These are phyloP conservation scores for Apteryx owenii DNA, from an alignment of 2,113 vertebrate species.

Conservation along the genomic window DNA sequence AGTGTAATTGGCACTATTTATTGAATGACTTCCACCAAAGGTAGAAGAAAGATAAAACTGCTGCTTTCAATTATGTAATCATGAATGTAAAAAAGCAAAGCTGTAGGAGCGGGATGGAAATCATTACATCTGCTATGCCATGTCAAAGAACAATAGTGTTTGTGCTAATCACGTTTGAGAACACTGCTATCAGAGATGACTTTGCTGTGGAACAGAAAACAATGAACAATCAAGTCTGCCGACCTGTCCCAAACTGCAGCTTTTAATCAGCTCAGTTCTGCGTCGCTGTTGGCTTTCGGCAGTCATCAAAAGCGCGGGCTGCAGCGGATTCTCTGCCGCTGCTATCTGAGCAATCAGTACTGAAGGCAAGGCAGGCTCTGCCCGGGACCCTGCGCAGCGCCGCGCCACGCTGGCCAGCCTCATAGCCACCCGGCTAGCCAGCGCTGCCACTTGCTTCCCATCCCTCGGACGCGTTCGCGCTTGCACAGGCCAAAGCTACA, in stretches of 20 bases:
- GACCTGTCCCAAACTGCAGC: neutral
- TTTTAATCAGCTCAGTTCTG: neutral
- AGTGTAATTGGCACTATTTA: neutral
- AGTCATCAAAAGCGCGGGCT: neutral
- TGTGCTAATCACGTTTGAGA: conserved; percentile 42
- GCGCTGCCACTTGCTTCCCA: neutral
- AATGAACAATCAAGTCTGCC: neutral
- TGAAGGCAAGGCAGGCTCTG: neutral
- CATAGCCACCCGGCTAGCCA: neutral
- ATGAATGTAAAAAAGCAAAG: conserved; percentile 11
- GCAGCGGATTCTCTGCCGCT: neutral
- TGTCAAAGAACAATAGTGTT: conserved; percentile 56
- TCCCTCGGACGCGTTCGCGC: neutral
- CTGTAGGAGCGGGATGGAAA: conserved; percentile 30
- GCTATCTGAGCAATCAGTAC: neutral
- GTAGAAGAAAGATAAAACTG: conserved; percentile 43
- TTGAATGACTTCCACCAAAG: neutral
- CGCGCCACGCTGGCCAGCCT: neutral
- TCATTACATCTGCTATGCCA: conserved; percentile 18
- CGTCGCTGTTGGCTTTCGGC: neutral
- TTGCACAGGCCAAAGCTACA: neutral
- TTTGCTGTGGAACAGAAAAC: conserved; percentile 30
- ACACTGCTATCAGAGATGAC: neutral
- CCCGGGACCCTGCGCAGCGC: neutral
- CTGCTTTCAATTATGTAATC: conserved; percentile 65